A percentile compares a stretch with the other conserved stretches of the same genome.
Conservation (phyloP, 2,113 vertebrate genomes). For the Vulpes vulpes region DNA sequence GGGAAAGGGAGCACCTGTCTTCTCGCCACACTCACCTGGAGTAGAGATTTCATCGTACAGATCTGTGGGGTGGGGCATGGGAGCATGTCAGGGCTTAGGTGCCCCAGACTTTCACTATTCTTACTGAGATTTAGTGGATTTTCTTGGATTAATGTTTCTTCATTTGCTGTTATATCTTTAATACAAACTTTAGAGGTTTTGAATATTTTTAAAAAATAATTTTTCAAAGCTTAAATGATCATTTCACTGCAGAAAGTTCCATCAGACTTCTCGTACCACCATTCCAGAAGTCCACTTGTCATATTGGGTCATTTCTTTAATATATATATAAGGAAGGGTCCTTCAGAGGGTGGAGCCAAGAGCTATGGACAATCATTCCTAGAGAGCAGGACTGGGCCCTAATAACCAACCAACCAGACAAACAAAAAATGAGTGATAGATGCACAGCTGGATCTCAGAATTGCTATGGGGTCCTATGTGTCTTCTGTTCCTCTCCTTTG, state of each 20-base stretch:
- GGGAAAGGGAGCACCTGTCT: not conserved
- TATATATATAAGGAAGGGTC: not conserved
- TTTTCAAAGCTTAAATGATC: not conserved
- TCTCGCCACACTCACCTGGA: not conserved
- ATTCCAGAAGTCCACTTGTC: not conserved
- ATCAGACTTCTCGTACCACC: not conserved
- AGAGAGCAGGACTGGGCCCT: not conserved
- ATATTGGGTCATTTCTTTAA: not conserved
- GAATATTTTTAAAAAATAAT: not conserved
- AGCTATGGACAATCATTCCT: not conserved
- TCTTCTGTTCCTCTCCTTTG: not conserved
- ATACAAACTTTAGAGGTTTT: not conserved
- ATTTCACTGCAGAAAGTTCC: not conserved
- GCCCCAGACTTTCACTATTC: not conserved
- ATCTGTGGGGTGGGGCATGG: not conserved
- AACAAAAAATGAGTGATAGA: not conserved
- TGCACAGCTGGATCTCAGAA: slow-evolving; percentile 1
- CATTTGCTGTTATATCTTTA: not conserved
- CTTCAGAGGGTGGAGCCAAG: not conserved
- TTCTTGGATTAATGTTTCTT: slow-evolving; percentile 39
- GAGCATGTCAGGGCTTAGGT: not conserved
- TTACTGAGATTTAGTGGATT: slow-evolving; percentile 1
- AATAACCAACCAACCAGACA: not conserved
- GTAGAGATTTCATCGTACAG: not conserved
- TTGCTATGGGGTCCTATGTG: not conserved